phyloP scores from a whole-genome alignment of 2,888 invertebrate genomes.

The Diaphora mendica region DNA sequence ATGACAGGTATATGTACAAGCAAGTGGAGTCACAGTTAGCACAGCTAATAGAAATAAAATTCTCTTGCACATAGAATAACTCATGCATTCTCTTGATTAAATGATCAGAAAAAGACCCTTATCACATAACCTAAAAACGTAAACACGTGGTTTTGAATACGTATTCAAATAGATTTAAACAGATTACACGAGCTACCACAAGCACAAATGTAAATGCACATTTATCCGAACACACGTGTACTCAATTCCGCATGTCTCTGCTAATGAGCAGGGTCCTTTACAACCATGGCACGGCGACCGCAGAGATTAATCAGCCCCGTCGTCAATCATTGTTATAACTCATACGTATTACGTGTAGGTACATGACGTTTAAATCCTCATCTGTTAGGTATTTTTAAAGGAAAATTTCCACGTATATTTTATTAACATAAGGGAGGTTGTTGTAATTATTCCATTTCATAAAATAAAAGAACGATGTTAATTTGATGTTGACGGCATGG shows the following conservation, averaged over 20 bases:
- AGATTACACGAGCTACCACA: background rate
- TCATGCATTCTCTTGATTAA: too few species aligned
- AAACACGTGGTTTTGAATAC: background rate
- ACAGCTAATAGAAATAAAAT: too few species aligned
- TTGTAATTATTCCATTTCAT: background rate
- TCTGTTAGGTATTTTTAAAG: background rate
- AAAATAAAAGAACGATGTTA: background rate
- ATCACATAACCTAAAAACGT: too few species aligned
- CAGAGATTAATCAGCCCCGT: slow-evolving; percentile 29
- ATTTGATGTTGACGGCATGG: background rate
- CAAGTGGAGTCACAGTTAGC: too few species aligned
- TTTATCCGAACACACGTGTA: background rate
- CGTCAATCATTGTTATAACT: slow-evolving; percentile 31
- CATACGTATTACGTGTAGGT: slow-evolving; percentile 11
- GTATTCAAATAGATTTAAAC: background rate
- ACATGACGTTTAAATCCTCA: slow-evolving; percentile 5
- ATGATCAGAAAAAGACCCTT: background rate
- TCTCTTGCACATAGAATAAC: too few species aligned
- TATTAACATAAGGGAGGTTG: background rate
- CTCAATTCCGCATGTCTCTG: background rate
- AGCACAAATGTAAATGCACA: background rate
- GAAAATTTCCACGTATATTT: background rate
- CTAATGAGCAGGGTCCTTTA: background rate
- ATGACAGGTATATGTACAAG: too few species aligned
- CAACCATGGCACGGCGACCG: background rate